Evolutionary conservation across 2,797 vertebrate species (phyloP), one percentile per base, ranked within the genome.

Genomic region (Alauda arvensis): DNA sequence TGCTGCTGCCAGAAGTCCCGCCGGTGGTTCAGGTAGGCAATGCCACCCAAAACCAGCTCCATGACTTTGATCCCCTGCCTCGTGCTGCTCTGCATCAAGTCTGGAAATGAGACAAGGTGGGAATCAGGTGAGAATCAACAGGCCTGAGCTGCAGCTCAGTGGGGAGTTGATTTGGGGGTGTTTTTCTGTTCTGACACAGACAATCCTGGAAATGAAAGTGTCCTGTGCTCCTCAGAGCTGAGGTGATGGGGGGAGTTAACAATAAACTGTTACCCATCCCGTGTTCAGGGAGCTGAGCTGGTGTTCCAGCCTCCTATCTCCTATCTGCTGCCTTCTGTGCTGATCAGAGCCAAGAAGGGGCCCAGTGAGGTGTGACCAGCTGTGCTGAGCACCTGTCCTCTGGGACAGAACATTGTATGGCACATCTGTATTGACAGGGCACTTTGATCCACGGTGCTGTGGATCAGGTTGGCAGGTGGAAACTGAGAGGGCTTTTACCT

Each of bases 1-100:
- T 99, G 98, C 93, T 99, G 98, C 92, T 95, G 97, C 98, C 98
- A 98, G 93, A 99, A 98, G 68, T 99, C 96, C 0, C 97, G 96
- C 63, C 98, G 97, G 0, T 91, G 95, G 91, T 99, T 97, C 65
- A 99, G 95, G 92, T 98, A 98, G 20, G 96, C 96, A 81, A 99
- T 98, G 89, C 97, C 98, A 4, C 81, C 93, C 77, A 96, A 76
- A 76, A 99, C 98, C 83, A 99, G 85, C 68, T 98, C 97, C 42
- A 96, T 95, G 33, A 99, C 94, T 4, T 91, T 97, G 69, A 97
- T 89, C 7, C 98, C 98, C 14, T 75, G 78, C 78, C 96, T 97
- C 7, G 96, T 98, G 89, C 92, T 98, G 68, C 97, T 96, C 95
- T 97, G 98, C 33, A 97, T 96, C 90, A 99, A 92, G 74, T 97